Evolutionary conservation across 2,113 vertebrate genomes (phyloP), one percentile per base, ranked within the genome.

Genomic region (Junco hyemalis): DNA sequence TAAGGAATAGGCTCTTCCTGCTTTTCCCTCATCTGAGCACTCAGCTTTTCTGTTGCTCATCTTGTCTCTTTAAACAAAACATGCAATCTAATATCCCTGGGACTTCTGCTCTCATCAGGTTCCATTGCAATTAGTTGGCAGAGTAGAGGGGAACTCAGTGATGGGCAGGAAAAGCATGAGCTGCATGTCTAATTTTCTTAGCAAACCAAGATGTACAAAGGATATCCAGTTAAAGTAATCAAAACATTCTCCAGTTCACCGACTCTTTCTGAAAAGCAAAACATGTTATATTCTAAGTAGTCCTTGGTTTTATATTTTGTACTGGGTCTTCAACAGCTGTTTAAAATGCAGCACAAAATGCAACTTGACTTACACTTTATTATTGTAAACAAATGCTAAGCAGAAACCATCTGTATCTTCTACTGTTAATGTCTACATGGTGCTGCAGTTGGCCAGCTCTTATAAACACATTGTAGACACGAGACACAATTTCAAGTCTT

Each of bases 381-480:
- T 93, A 88, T 82, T 95, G 56, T 66, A 86, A 93, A 90, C 71
- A 93, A 94, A 90, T 78, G 56, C 69, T 88, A 68, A 92, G 51
- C 79, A 96, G 94, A 92, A 97, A 60, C 94, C 89, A 92, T 96
- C 93, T 96, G 90, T 90, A 83, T 83, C 74, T 86, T 96, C 76
- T 61, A 18, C 82, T 92, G 44, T 60, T 94, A 68, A 74, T 60
- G 80, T 87, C 87, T 87, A 53, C 47, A 53, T 78, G 44, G 33
- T 33, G 20, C 79, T 94, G 72, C 76, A 83, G 79, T 94, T 94
- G 88, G 71, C 92, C 94, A 96, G 12, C 81, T 82, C 93, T 76
- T 83, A 68, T 81, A 96, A 94, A 93, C 92, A 93, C 69, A 20
- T 94, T 73, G 63, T 66, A 92, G 90, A 95, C 85, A 63, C 0